These are phyloP conservation scores for Papilio protenor DNA, from an alignment of 2,888 invertebrate genomes.

Conservation along the genomic window DNA sequence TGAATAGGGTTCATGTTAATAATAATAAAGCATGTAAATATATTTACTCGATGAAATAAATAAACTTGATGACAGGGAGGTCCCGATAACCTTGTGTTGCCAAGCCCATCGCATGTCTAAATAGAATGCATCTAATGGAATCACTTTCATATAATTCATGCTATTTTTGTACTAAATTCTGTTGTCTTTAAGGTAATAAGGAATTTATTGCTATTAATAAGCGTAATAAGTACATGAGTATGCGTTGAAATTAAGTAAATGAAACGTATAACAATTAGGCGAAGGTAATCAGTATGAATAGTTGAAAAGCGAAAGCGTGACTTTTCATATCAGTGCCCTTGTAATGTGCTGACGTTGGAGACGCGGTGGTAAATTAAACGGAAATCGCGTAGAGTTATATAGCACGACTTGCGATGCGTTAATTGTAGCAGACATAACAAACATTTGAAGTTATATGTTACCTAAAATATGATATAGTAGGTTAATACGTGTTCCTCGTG, in stretches of 20 bases:
- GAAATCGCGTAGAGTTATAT: constrained; percentile 7
- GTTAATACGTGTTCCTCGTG: too few relatives aligned
- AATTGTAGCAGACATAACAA: neutral
- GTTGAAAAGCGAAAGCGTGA: constrained; percentile 16
- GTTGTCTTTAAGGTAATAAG: neutral
- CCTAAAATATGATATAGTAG: too few relatives aligned
- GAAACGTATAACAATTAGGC: constrained; percentile 6
- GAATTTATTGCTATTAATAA: neutral
- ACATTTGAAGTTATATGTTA: too few relatives aligned
- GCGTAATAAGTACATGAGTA: neutral
- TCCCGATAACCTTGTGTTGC: neutral
- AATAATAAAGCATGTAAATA: too few relatives aligned
- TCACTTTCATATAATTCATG: neutral
- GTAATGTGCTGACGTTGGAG: neutral
- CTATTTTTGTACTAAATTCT: neutral
- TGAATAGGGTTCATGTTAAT: too few relatives aligned
- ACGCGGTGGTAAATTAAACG: constrained; percentile 17
- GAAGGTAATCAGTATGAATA: neutral
- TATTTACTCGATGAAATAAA: neutral
- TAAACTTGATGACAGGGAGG: neutral
- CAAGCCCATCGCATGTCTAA: neutral
- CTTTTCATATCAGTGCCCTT: constrained; percentile 18
- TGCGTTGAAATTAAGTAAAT: neutral
- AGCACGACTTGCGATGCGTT: neutral
- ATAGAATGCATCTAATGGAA: neutral